Evolutionary conservation across 2,888 invertebrate species (phyloP).

Genomic region (Zonitis immaculata): DNA sequence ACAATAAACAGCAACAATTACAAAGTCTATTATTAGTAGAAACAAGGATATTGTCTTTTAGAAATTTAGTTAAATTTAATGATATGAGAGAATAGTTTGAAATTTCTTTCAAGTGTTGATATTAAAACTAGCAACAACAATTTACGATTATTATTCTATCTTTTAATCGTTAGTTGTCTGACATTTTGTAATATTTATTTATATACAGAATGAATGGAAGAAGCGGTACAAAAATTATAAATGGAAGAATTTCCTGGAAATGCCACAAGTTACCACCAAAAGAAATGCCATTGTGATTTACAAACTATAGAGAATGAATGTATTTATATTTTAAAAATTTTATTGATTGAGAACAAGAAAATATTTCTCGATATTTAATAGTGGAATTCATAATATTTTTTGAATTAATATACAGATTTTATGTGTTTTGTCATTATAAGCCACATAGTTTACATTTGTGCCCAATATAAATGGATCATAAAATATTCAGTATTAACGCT

Average conservation of each 20-base stretch:
- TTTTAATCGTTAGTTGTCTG: conserved; percentile 4
- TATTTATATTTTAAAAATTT: no score
- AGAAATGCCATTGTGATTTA: not conserved
- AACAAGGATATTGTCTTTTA: not conserved
- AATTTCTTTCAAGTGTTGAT: not conserved
- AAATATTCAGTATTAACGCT: not conserved
- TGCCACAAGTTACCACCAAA: conserved; percentile 9
- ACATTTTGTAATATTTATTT: conserved; percentile 8
- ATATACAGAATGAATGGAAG: not conserved
- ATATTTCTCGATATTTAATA: no score
- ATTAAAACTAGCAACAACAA: conserved; percentile 18
- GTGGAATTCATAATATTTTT: no score
- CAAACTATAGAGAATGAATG: not conserved
- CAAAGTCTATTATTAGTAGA: no score
- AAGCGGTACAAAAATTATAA: conserved; percentile 3
- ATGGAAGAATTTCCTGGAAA: conserved; percentile 7
- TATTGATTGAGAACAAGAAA: no score
- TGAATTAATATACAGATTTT: not conserved
- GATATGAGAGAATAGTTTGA: no score
- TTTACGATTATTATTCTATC: not conserved
- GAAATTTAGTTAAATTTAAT: no score
- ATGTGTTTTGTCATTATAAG: not conserved
- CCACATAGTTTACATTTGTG: conserved; percentile 1
- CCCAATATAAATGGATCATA: not conserved
- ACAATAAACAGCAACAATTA: no score